Base-by-base conservation (phyloP, 23 tunicate genomes). In the Halocynthia roretzi region DNA sequence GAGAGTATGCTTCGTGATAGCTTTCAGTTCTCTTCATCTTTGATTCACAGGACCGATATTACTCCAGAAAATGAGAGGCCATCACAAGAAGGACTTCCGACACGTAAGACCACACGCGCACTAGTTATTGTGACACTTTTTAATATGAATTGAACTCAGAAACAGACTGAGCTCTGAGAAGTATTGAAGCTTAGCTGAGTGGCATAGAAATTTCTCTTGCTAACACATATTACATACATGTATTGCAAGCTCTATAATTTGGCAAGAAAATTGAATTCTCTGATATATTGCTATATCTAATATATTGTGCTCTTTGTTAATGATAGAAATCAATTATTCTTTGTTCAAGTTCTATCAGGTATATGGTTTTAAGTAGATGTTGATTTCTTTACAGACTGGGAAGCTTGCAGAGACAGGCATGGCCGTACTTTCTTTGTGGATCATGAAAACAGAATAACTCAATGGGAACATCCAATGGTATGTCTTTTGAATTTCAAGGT, bases 341-440 rank as follows among this genome's bases (percentile, higher is more conserved):
- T 4, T 31, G 44, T 0, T 31, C 1, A 31, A 31, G 44, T 31
- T 31, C 44, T 31, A 31, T 31, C 44, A 31, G 44, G 44, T 31
- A 31, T 31, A 31, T 1, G 44, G 44, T 31, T 31, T 31, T 31
- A 31, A 31, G 1, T 31, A 4, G 44, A 31, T 31, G 44, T 31
- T 31, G 2, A 15, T 20, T 71, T 52, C 19, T 71, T 10, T 71
- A 50, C 58, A 92, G 92, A 83, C 68, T 92, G 98, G 98, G 87
- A 92, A 79, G 98, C 98, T 14, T 86, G 86, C 72, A 64, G 81
- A 18, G 98, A 92, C 53, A 78, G 98, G 8, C 83, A 83, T 75
- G 92, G 87, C 10, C 81, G 98, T 7, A 54, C 78, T 10, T 92
- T 85, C 70, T 92, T 86, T 55, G 81, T 92, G 10, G 98, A 92